phyloP scores from a whole-genome alignment of 2,797 vertebrate species.

The Aselliscus stoliczkanus region DNA sequence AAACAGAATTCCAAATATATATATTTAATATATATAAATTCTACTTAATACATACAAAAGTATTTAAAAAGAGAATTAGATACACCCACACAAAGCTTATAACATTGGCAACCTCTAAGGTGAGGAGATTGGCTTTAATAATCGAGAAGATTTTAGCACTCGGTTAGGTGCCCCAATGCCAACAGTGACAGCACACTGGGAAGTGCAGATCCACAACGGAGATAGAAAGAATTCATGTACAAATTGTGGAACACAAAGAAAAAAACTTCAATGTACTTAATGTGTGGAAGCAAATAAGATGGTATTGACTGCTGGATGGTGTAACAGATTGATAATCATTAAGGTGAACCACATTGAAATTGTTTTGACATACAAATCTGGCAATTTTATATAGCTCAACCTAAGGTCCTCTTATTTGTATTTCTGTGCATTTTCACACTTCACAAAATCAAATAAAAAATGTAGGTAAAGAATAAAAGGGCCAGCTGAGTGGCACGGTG shows the following conservation, averaged over 20 bases:
- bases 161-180: background rate
- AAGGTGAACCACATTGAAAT: background rate
- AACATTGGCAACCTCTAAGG: background rate
- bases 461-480: background rate
- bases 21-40: background rate
- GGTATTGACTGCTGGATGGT: background rate
- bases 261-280: background rate
- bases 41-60: background rate
- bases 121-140: background rate
- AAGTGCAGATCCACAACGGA: background rate
- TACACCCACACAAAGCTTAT: background rate
- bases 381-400: background rate
- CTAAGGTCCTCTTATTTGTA: background rate
- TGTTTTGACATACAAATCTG: background rate
- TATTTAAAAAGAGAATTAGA: background rate
- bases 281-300: background rate
- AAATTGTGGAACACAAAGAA: background rate
- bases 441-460: background rate
- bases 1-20: background rate
- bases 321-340: background rate
- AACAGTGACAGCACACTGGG: background rate
- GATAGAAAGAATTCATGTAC: background rate
- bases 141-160: background rate
- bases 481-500: no score
- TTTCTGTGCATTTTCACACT: background rate